Conservation (phyloP, 2,113 vertebrate genomes). For the Monopterus albus region DNA sequence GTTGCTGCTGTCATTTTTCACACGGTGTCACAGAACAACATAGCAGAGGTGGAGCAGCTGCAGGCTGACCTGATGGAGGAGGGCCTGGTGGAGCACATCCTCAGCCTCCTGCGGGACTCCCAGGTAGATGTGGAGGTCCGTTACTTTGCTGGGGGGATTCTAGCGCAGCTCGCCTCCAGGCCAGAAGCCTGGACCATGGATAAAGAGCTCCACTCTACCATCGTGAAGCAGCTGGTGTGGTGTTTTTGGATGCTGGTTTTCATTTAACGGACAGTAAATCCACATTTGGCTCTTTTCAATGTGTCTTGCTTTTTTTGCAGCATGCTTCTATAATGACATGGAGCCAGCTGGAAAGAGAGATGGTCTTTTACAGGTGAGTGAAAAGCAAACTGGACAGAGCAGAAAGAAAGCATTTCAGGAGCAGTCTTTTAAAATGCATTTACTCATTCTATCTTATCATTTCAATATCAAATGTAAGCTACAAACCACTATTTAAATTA, state of each 20-base stretch:
- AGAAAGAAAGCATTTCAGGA: background rate
- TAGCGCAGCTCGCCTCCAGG: conserved; percentile 91
- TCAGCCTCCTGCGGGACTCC: conserved; percentile 86
- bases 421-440: conserved; percentile 6
- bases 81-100: conserved; percentile 91
- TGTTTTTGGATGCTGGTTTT: conserved; percentile 19
- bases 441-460: background rate
- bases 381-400: background rate
- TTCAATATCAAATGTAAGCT: conserved; percentile 12
- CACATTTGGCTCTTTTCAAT: background rate
- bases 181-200: conserved; percentile 89
- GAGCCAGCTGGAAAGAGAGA: conserved; percentile 90
- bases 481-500: background rate
- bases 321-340: conserved; percentile 92
- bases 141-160: conserved; percentile 94
- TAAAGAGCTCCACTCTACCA: conserved; percentile 81
- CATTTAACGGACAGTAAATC: background rate
- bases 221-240: conserved; percentile 89
- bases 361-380: conserved; percentile 93
- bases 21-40: conserved; percentile 86
- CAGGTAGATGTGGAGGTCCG: conserved; percentile 87
- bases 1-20: background rate
- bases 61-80: conserved; percentile 91
- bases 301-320: conserved; percentile 74
- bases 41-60: conserved; percentile 93